phyloP scores from a whole-genome alignment of 2,797 vertebrate species.

The Karalla daura region DNA sequence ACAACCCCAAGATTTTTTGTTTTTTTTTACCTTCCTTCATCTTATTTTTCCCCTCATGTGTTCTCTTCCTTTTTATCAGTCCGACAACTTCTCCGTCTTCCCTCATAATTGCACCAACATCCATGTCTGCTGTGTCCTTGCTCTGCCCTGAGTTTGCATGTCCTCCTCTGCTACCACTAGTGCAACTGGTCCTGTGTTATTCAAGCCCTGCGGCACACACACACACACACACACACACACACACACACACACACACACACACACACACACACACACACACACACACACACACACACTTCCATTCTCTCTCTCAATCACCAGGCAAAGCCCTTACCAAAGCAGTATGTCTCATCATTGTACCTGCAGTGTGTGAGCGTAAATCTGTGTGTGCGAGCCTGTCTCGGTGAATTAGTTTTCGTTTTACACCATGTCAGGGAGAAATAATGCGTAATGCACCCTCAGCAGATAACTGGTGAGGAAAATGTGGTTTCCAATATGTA shows the following conservation, averaged over 20 bases:
- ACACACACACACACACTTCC: conserved; percentile 32
- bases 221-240: conserved; percentile 33
- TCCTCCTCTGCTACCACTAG: conserved; percentile 37
- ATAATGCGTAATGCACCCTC: conserved; percentile 72
- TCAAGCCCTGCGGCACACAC: conserved; percentile 42
- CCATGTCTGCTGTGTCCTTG: conserved; percentile 53
- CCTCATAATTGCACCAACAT: conserved; percentile 18
- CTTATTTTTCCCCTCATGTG: not conserved
- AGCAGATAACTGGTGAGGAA: conserved; percentile 69
- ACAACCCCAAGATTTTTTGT: not conserved
- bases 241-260: conserved; percentile 28
- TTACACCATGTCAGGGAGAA: conserved; percentile 75
- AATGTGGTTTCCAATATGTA: conserved; percentile 50
- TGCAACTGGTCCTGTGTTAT: conserved; percentile 54
- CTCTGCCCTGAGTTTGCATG: conserved; percentile 37
- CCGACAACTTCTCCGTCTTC: conserved; percentile 6
- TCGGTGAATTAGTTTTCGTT: conserved; percentile 83
- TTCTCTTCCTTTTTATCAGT: conserved; percentile 16
- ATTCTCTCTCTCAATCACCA: conserved; percentile 66
- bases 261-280: conserved; percentile 21
- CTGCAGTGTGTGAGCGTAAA: conserved; percentile 64
- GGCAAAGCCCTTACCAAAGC: conserved; percentile 72
- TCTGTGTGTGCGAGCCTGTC: conserved; percentile 71
- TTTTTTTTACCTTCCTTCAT: not conserved
- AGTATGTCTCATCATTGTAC: conserved; percentile 71